phyloP scores from a whole-genome alignment of 2,113 vertebrate genomes.

The Pseudopodoces humilis region DNA sequence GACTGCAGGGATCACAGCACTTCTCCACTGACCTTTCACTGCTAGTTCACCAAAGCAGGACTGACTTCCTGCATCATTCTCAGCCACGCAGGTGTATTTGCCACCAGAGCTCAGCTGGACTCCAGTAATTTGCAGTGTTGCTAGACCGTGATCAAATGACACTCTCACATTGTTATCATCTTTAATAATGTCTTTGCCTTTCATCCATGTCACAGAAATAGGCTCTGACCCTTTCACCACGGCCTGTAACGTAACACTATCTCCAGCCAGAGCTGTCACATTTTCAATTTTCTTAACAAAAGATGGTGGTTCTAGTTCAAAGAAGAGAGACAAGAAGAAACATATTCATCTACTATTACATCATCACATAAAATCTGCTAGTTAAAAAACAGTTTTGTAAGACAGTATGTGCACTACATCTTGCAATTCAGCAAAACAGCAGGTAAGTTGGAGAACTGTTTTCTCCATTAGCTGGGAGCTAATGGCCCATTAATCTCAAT shows the following conservation, averaged over 20 bases:
- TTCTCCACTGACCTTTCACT: conserved; percentile 90
- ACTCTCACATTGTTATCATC: conserved; percentile 90
- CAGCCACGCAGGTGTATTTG: conserved; percentile 91
- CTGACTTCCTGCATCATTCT: conserved; percentile 95
- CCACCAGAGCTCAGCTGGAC: conserved; percentile 85
- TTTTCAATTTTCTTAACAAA: conserved; percentile 95
- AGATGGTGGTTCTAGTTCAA: conserved; percentile 87
- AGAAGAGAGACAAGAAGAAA: conserved; percentile 44
- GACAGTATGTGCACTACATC: neutral
- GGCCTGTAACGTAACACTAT: conserved; percentile 84
- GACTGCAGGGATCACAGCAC: neutral
- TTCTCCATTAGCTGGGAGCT: neutral
- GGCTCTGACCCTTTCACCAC: conserved; percentile 91
- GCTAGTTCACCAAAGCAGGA: conserved; percentile 89
- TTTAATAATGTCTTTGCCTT: conserved; percentile 89
- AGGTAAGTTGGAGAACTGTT: neutral
- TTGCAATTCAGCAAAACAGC: neutral
- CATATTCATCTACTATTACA: neutral
- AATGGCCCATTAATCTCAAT: neutral
- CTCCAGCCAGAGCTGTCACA: conserved; percentile 86
- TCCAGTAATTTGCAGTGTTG: conserved; percentile 80
- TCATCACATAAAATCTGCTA: neutral
- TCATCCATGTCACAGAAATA: conserved; percentile 90
- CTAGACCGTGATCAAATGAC: conserved; percentile 86
- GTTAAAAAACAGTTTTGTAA: neutral